Base-by-base conservation (phyloP, 2,113 vertebrate species). In the Chlorocebus sabaeus region DNA sequence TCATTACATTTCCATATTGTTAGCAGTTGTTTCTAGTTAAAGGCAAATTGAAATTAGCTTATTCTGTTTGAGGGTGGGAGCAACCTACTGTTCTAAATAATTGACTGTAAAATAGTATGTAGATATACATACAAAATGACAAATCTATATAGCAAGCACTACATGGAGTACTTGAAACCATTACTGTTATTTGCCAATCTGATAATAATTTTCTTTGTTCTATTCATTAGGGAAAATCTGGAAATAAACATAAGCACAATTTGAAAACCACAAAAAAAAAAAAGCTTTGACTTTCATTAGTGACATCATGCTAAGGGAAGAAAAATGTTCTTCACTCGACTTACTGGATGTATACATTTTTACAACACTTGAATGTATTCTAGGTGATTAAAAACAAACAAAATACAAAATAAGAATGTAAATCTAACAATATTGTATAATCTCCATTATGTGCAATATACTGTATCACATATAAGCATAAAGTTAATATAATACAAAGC, bases 11-110 rank as follows among this genome's bases (percentile, higher is more conserved):
- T 96, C 72, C 91, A 96, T 88, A 73, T 94, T 93, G 85, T 85
- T 93, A 88, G 50, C 83, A 79, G 93, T 96, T 96, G 61, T 93
- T 92, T 96, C 64, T 93, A 96, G 95, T 97, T 95, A 95, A 95
- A 97, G 93, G 92, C 92, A 96, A 96, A 97, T 18, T 92, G 73
- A 97, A 96, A 96, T 96, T 92, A 73, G 80, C 73, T 97, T 82
- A 73, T 93, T 93, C 57, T 84, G 40, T 89, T 95, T 96, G 30
- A 22, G 48, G 80, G n/a, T 45, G 40, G 82, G 70, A 61, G 25
- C 27, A 90, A 72, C 38, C 85, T 88, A 89, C 57, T 93, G 70
- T 67, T 91, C 68, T 86, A 95, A 97, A 95, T 95, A 93, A 97
- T 95, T 81, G 95, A 94, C 78, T 89, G n/a, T 90, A 90, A 90